phyloP scores from a whole-genome alignment of 2,888 invertebrate species.

The Caenorhabditis sulstoni region DNA sequence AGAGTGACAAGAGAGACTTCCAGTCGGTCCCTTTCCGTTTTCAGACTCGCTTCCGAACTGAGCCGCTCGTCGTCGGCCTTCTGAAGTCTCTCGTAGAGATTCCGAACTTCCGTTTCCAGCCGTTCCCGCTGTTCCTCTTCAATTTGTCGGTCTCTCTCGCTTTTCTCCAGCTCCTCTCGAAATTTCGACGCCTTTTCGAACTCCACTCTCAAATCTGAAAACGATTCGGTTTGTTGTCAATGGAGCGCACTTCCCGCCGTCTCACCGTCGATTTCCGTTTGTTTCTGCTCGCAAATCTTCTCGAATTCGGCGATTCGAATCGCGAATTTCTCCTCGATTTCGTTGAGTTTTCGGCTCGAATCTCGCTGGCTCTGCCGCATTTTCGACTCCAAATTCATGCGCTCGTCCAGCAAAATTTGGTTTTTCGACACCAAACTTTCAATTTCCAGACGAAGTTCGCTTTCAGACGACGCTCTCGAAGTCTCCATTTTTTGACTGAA shows the following conservation, averaged over 20 bases:
- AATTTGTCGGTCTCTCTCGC: constrained; percentile 27
- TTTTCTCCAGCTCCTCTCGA: constrained; percentile 23
- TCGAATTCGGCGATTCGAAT: constrained; percentile 29
- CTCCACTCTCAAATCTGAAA: constrained; percentile 8
- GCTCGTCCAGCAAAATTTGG: constrained; percentile 30
- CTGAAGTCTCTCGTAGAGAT: constrained; percentile 38
- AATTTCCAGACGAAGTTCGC: background rate
- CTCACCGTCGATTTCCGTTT: constrained; percentile 27
- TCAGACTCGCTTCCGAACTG: constrained; percentile 10
- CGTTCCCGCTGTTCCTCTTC: constrained; percentile 49
- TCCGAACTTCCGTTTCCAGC: constrained; percentile 39
- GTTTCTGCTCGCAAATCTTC: constrained; percentile 39
- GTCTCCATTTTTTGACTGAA: constrained; percentile 14
- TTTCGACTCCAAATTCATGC: constrained; percentile 36
- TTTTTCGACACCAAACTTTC: constrained; percentile 24
- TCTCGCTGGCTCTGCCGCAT: constrained; percentile 33
- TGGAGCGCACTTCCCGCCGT: background rate
- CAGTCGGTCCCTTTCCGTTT: constrained; percentile 37
- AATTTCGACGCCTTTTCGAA: constrained; percentile 11
- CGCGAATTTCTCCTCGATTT: constrained; percentile 21
- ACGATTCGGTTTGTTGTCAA: background rate
- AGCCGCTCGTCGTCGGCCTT: constrained; percentile 27
- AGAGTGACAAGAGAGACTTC: constrained; percentile 37
- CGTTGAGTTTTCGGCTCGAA: constrained; percentile 11
- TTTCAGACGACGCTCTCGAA: background rate